Base-by-base conservation (phyloP, 2,888 invertebrate species). In the Trachelus iudaicus region DNA sequence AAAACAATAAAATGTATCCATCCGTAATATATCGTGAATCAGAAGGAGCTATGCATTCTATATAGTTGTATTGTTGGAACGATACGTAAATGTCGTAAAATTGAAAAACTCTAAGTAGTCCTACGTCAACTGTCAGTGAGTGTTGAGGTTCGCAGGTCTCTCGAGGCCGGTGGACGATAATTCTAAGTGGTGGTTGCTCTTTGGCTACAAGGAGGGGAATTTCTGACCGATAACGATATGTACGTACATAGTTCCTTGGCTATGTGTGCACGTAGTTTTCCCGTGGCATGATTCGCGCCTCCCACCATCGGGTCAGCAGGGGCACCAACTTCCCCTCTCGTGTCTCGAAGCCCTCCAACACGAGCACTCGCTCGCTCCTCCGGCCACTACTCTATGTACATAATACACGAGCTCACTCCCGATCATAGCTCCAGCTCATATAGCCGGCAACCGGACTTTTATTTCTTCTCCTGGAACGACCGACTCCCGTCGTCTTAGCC, bases 401-500 rank as follows among this genome's bases (percentile, higher is more conserved):
- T 87, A 86, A 88, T 88, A 86, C 85, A 83, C 83, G 83, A 86
- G 87, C 82, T 85, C 83, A 85, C 83, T 84, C 83, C 79, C 87
- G 88, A 87, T 88, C 89, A 87, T 89, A 88, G 89, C 71, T 71
- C 71, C 33, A 33, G 71, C 71, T 33, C 71, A 33, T 71, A 71
- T 33, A 89, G 83, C 88, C 79, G 77, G 77, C 78, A 80, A 80
- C 82, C 77, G 80, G 81, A 81, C 79, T 77, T 82, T 80, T 83
- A 80, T 80, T 78, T 80, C 73, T 74, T 78, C 73, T 37, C 37
- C 30, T 74, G 69, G 75, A 79, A 77, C 77, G 79, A 77, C 71
- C 75, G 73, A 69, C 77, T 73, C 69, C 71, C 75, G 34, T 34
- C 77, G 37, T 75, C 73, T 69, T 71, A 30, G n/a, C 40, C 76